Evolutionary conservation across 2,888 invertebrate genomes (phyloP).

Genomic region (Dolichomitus sp.): DNA sequence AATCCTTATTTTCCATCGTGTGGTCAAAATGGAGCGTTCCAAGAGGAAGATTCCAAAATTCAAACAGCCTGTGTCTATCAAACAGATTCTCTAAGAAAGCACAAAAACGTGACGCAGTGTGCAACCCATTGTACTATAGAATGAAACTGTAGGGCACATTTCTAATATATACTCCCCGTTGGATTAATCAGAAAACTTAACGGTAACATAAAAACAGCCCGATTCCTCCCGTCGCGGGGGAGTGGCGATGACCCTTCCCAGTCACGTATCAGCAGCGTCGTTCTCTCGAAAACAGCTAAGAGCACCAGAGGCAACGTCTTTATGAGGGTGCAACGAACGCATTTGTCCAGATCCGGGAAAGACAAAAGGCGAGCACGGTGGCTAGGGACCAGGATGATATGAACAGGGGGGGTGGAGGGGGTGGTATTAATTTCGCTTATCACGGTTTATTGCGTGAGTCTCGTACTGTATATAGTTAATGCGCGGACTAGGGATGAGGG

Average conservation of each 20-base stretch:
- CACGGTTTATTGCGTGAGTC: conserved; percentile 79
- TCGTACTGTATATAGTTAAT: conserved; percentile 17
- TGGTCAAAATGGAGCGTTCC: too few species aligned
- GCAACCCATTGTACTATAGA: neutral
- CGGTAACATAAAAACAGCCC: neutral
- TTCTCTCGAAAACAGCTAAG: neutral
- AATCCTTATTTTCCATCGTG: too few species aligned
- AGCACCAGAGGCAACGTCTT: neutral
- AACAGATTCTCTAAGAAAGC: neutral
- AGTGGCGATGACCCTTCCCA: neutral
- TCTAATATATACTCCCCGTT: neutral
- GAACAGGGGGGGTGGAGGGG: conserved; percentile 33
- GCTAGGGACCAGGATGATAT: neutral
- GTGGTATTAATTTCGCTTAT: conserved; percentile 82
- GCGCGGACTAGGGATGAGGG: conserved; percentile 9
- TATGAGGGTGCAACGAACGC: conserved; percentile 19
- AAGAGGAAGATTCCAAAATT: too few species aligned
- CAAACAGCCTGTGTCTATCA: neutral
- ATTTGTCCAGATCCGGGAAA: neutral
- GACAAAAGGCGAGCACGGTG: neutral
- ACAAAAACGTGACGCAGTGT: neutral
- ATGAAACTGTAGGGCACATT: neutral
- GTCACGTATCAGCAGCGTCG: conserved; percentile 1
- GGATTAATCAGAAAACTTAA: conserved; percentile 5
- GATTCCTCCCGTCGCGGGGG: neutral